phyloP scores from a whole-genome alignment of 2,888 invertebrate species.

The Linnaemya vulpina region DNA sequence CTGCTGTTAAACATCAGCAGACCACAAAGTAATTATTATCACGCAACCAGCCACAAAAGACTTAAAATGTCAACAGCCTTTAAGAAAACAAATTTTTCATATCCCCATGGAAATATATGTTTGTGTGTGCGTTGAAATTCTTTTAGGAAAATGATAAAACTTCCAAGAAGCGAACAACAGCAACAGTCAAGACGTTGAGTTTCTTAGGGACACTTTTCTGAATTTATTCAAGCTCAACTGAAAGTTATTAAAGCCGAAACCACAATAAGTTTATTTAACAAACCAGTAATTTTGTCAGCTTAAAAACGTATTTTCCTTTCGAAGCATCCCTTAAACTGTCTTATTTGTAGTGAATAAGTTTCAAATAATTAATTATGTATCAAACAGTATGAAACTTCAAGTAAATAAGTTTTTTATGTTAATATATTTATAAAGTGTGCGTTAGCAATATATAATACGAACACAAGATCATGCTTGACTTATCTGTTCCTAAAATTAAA shows the following conservation, averaged over 20 bases:
- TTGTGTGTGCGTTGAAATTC: neutral
- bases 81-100: slow-evolving; percentile 44
- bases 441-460: too few species aligned
- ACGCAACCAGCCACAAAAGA: slow-evolving; percentile 60
- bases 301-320: neutral
- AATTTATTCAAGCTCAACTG: slow-evolving; percentile 1
- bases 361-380: neutral
- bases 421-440: too few species aligned
- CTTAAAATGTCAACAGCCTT: slow-evolving; percentile 65
- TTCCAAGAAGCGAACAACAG: neutral
- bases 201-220: neutral
- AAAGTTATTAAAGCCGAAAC: neutral
- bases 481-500: too few species aligned
- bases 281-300: neutral
- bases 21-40: slow-evolving; percentile 73
- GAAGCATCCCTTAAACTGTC: neutral
- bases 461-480: too few species aligned
- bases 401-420: too few species aligned
- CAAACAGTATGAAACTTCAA: too few species aligned
- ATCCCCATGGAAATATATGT: neutral
- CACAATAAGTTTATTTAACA: neutral
- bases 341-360: neutral
- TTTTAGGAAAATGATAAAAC: neutral
- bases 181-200: neutral
- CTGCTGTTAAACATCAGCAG: slow-evolving; percentile 56